Conservation (phyloP, 2,113 vertebrate species). For the Apus apus region DNA sequence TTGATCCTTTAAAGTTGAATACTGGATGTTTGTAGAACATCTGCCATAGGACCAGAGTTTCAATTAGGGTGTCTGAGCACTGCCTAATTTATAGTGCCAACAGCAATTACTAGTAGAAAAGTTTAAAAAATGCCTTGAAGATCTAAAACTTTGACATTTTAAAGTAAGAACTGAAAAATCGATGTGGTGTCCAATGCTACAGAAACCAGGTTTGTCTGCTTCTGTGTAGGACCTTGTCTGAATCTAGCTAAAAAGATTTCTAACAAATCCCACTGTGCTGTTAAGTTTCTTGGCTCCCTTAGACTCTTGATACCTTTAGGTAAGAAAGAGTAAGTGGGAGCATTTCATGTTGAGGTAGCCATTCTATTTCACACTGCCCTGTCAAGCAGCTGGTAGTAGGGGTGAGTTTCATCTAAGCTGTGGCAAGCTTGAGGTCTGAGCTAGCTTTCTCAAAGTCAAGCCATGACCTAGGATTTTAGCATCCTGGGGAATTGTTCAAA, state of each 20-base stretch:
- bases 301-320: not conserved
- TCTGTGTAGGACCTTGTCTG: not conserved
- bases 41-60: not conserved
- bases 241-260: not conserved
- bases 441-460: not conserved
- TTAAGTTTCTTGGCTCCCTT: not conserved
- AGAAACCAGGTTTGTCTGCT: accelerated
- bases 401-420: not conserved
- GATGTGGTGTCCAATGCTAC: not conserved
- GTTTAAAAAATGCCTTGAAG: not conserved
- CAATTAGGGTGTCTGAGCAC: not conserved
- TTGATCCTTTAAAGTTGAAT: not conserved
- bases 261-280: not conserved
- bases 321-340: not conserved
- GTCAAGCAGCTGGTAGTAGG: not conserved
- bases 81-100: not conserved
- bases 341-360: not conserved
- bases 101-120: not conserved
- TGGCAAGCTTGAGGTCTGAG: not conserved
- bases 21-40: not conserved
- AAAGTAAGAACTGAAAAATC: not conserved
- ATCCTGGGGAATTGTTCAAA: not conserved
- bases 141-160: not conserved
- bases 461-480: not conserved
- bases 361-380: not conserved